Conservation (phyloP, 2,888 invertebrate species). For the Oasisia sp. region DNA sequence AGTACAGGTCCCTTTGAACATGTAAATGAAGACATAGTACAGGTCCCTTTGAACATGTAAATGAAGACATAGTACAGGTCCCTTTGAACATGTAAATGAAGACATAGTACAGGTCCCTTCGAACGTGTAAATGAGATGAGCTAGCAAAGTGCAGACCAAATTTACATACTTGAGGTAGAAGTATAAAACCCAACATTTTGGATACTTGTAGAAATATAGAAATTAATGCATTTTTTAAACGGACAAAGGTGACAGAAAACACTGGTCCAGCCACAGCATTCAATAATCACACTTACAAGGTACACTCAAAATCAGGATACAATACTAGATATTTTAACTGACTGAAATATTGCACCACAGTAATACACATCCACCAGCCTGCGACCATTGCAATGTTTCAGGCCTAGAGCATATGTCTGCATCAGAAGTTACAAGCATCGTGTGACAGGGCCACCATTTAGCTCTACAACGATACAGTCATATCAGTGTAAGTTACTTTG, state of each 20-base stretch:
- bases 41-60: neutral
- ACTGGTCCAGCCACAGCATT: no score
- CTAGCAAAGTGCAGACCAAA: neutral
- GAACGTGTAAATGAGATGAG: neutral
- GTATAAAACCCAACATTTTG: no score
- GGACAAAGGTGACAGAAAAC: no score
- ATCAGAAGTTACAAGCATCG: no score
- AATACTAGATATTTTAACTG: neutral
- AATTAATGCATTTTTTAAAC: no score
- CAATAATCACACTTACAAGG: no score
- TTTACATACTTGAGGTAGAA: neutral
- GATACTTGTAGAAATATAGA: no score
- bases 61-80: neutral
- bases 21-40: neutral
- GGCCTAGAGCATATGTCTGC: no score
- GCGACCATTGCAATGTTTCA: neutral
- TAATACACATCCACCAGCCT: neutral
- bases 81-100: neutral
- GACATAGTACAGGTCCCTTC: neutral
- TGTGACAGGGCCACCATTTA: no score
- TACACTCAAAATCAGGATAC: no score
- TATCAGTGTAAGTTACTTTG: no score
- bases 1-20: neutral
- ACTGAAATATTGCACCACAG: neutral
- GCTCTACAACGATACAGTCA: no score